These are phyloP conservation scores for Saguinus imperator DNA, from an alignment of 2,113 vertebrate species.

Conservation along the genomic window DNA sequence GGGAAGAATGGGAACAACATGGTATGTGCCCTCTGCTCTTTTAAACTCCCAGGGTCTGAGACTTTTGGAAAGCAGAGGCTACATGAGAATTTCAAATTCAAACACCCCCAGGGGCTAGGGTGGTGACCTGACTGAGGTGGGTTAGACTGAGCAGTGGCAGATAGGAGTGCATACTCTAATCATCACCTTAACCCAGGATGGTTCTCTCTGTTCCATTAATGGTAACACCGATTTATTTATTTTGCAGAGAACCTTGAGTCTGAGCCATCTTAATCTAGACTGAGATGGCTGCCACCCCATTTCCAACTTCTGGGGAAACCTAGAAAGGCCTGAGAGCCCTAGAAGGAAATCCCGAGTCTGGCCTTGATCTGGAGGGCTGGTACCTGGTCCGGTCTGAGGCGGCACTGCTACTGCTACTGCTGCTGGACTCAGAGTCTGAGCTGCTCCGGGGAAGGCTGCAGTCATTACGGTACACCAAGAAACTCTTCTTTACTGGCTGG, in stretches of 20 bases:
- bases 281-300: background rate
- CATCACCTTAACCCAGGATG: background rate
- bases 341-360: background rate
- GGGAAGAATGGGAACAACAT: background rate
- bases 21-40: background rate
- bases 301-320: background rate
- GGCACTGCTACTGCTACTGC: slow-evolving; percentile 97
- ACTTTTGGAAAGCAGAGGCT: slow-evolving; percentile 26
- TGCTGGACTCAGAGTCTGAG: slow-evolving; percentile 97
- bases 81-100: background rate
- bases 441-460: slow-evolving; percentile 96
- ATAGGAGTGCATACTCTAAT: background rate
- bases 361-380: background rate
- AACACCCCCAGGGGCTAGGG: background rate
- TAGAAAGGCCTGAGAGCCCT: background rate
- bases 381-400: slow-evolving; percentile 99
- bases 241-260: slow-evolving; percentile 17
- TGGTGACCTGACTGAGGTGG: background rate
- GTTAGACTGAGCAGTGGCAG: background rate
- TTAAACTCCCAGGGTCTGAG: background rate
- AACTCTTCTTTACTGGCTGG: slow-evolving; percentile 98
- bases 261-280: background rate
- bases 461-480: slow-evolving; percentile 96
- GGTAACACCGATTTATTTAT: slow-evolving; percentile 16
- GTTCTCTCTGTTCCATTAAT: background rate